Evolutionary conservation across 37 sponge, comb jelly and placozoan genomes (phyloP).

Genomic region (Aphrocallistes beatrix): DNA sequence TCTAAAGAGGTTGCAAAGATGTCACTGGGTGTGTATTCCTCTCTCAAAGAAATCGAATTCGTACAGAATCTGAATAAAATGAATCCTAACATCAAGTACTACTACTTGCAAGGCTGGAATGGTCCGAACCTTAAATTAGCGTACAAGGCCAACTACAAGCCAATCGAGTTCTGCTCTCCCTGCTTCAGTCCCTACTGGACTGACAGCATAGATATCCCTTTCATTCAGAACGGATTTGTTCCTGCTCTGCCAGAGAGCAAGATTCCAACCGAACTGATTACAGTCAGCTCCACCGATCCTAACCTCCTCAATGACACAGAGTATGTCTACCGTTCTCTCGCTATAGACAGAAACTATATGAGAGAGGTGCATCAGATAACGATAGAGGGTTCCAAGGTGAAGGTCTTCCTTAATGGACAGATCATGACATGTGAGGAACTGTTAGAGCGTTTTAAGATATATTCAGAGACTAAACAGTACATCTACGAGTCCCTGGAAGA

Average conservation of each 20-base stretch:
- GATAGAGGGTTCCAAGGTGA: not conserved
- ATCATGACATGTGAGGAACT: not conserved
- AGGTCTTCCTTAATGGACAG: not conserved
- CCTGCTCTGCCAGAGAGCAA: not conserved
- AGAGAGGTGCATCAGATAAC: not conserved
- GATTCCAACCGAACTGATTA: not conserved
- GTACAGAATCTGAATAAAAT: conserved; percentile 32
- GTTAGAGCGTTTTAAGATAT: not conserved
- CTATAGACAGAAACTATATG: not conserved
- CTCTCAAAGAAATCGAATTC: conserved; percentile 76
- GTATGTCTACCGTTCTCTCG: not conserved
- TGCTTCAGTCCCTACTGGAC: conserved; percentile 54
- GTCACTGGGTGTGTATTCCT: conserved; percentile 82
- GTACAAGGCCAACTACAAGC: conserved; percentile 78
- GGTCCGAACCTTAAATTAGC: conserved; percentile 55
- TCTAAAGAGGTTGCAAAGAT: conserved; percentile 52
- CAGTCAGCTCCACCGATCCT: not conserved
- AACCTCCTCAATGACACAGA: not conserved
- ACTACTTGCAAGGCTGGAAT: conserved; percentile 86
- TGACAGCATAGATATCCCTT: conserved; percentile 19
- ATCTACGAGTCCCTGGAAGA: not conserved
- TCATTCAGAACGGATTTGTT: not conserved
- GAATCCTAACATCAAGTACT: conserved; percentile 52
- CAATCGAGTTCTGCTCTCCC: conserved; percentile 72
- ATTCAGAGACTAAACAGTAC: conserved; percentile 1